Base-by-base conservation (phyloP, 2,797 vertebrate species). In the Crax fasciolata region DNA sequence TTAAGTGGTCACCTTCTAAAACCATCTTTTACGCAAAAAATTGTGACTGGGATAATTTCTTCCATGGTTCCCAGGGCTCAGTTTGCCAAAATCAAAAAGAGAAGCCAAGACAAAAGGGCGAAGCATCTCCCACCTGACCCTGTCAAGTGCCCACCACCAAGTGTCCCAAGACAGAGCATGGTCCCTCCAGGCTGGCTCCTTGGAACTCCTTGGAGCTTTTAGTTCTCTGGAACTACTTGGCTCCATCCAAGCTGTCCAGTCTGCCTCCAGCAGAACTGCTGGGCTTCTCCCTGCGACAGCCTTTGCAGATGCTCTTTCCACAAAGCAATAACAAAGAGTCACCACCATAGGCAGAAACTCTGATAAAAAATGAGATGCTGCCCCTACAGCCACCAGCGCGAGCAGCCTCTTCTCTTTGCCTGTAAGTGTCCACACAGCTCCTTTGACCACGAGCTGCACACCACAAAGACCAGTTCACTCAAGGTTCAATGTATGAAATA, bases 311-410 rank as follows among this genome's bases (percentile, higher is more conserved):
- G 15, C 18, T 61, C n/a, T 61, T 62, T 55, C 57, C 35, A 55
- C 24, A 57, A 38, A 73, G 54, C 25, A 67, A 24, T 25, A 54
- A 49, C 28, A 43, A 35, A 21, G 35, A 62, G 13, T 43, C 5
- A 6, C 27, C 38, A n/a, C n/a, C 0, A 0, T 5, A 57, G 43
- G 48, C 8, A 51, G 49, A 52, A 58, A n/a, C 43, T 57, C 51
- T n/a, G 25, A 41, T 14, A 20, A 59, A 51, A 76, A 70, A 65
- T 17, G 20, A 52, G 51, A 27, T 66, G 41, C 25, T 55, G 35
- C 15, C 30, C 35, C 35, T 35, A 35, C 35, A 24, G 25, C 41
- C 61, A 55, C 35, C 24, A 52, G 20, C 7, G 38, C 39, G 25
- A 46, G 25, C 0, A 66, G 28, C 5, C 24, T 41, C 30, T 63